Evolutionary conservation across 1,140 invertebrate genomes (phyloP), one percentile per base, ranked within the genome.

Genomic region (Zaprionus kolodkinae): DNA sequence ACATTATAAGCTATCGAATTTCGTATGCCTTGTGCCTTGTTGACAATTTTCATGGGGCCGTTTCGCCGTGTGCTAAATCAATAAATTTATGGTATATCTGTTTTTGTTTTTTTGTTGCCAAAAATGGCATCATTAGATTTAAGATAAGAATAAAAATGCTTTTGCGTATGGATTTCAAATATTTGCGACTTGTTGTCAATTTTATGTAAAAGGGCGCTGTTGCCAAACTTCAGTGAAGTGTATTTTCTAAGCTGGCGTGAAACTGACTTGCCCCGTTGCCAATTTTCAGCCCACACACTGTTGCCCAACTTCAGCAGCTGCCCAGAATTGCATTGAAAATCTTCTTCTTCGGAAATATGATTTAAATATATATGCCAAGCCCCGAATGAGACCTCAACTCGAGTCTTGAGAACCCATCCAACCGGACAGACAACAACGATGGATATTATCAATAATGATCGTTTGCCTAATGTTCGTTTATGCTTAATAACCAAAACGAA

Each of bases 401-500:
- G 27, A 40, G 27, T 17, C 1, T 45, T 3, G 45, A 63, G 33
- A 50, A 52, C 30, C 17, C 35, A 70, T 62, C 78, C 60, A 69
- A 85, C 81, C 81, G 81, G 81, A 84, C 74, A 77, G 67, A 70
- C 66, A 67, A 45, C 75, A 54, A 72, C 30, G 62, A 85, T 84
- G 82, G 60, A 68, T 55, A 74, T 50, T 72, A 81, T 78, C 82
- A 79, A 72, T 81, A 81, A 85, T 81, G 82, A 65, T 81, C 65
- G 75, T 68, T 36, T 36, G 52, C 78, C 72, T 74, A 84, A 86
- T 86, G 85, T 74, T 75, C 72, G 82, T 78, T 85, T 81, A 85
- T 81, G 82, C 81, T 81, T 85, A 85, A 85, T 85, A 85, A 86
- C 82, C 81, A 71, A 86, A 72, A 61, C 83, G 79, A 79, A 79